Conservation (phyloP, 92 coral and sea anemone genomes). For the Plumapathes pennacea region DNA sequence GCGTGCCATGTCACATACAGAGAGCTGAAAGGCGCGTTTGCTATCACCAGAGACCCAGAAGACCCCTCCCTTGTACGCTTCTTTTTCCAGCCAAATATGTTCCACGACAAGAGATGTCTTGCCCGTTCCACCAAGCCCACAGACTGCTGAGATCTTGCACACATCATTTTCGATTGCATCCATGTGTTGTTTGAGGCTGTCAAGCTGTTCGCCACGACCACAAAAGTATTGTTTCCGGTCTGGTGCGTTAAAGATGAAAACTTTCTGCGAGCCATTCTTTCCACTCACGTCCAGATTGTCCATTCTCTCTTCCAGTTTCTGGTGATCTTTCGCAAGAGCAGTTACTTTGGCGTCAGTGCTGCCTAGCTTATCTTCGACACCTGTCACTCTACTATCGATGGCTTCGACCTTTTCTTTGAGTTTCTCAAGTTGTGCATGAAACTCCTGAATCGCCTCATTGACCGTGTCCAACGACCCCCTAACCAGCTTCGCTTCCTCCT, state of each 20-base stretch:
- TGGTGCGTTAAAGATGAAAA: slow-evolving; percentile 36
- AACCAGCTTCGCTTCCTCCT: slow-evolving; percentile 53
- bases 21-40: slow-evolving; percentile 42
- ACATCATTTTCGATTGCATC: slow-evolving; percentile 4
- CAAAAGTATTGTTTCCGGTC: slow-evolving; percentile 48
- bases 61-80: slow-evolving; percentile 68
- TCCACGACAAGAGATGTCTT: slow-evolving; percentile 84
- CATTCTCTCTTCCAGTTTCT: slow-evolving; percentile 23
- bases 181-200: slow-evolving; percentile 9
- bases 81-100: slow-evolving; percentile 54
- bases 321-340: slow-evolving; percentile 12
- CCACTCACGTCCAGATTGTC: slow-evolving; percentile 20
- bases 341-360: slow-evolving; percentile 5
- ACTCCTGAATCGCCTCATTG: slow-evolving; percentile 41
- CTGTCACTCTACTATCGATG: neutral
- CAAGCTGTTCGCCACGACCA: slow-evolving; percentile 58
- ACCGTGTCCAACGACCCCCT: slow-evolving; percentile 36
- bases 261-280: neutral
- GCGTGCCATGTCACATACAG: slow-evolving; percentile 65
- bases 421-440: slow-evolving; percentile 5
- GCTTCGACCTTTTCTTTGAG: neutral
- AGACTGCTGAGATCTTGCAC: slow-evolving; percentile 48
- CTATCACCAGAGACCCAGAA: slow-evolving; percentile 90
- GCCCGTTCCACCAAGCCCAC: slow-evolving; percentile 87
- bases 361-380: slow-evolving; percentile 12